These are phyloP conservation scores for Herpetotheres cachinnans DNA, from an alignment of 2,113 vertebrate genomes.

Conservation along the genomic window DNA sequence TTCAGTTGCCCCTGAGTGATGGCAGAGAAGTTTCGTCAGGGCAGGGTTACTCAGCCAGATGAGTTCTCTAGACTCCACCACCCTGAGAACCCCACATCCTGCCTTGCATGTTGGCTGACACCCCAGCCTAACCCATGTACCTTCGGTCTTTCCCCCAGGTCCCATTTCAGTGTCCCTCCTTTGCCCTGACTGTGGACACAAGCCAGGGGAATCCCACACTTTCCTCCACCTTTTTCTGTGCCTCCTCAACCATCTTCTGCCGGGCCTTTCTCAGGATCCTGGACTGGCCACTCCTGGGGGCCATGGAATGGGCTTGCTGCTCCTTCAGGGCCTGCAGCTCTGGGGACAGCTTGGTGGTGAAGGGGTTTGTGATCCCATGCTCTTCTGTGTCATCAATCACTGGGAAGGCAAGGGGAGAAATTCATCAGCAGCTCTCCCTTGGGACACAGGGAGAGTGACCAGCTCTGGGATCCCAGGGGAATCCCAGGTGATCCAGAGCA, in stretches of 20 bases:
- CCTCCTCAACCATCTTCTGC: conserved; percentile 72
- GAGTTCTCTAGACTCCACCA: background rate
- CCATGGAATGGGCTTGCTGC: conserved; percentile 77
- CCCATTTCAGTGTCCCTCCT: background rate
- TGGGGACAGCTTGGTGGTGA: conserved; percentile 82
- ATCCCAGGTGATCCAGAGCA: background rate
- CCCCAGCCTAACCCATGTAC: background rate
- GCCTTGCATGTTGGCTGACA: background rate
- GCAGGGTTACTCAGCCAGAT: background rate
- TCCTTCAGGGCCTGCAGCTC: conserved; percentile 84
- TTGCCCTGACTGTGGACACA: background rate
- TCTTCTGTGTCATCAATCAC: conserved; percentile 77
- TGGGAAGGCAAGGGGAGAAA: conserved; percentile 26
- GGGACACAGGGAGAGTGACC: background rate
- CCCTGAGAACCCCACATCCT: background rate
- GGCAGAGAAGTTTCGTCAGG: background rate
- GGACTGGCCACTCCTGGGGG: conserved; percentile 69
- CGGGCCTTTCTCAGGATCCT: conserved; percentile 78
- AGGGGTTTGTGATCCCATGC: conserved; percentile 76
- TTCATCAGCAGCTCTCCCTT: background rate
- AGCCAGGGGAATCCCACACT: background rate
- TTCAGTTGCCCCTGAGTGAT: conserved; percentile 41
- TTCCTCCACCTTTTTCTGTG: conserved; percentile 68
- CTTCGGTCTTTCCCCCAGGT: background rate
- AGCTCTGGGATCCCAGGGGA: background rate